Evolutionary conservation across 2,113 vertebrate species (phyloP).

Genomic region (Microtus montanus): DNA sequence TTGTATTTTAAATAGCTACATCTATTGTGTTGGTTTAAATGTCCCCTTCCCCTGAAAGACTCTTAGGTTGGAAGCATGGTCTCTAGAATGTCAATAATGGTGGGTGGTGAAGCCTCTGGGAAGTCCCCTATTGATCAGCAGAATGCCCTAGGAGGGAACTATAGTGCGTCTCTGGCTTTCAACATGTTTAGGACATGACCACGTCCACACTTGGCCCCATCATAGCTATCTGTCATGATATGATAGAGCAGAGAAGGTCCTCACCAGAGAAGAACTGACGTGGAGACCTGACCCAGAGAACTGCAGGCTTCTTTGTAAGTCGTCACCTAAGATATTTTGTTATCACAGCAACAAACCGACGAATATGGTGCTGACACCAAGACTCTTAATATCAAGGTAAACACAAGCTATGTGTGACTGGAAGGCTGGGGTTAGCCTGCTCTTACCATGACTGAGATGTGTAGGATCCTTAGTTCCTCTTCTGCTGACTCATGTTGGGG

Average conservation of each 20-base stretch:
- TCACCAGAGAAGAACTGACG: background rate
- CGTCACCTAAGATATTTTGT: background rate
- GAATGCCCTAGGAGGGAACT: background rate
- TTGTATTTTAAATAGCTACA: background rate
- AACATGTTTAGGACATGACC: background rate
- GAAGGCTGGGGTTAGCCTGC: background rate
- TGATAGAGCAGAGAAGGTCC: background rate
- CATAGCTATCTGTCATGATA: background rate
- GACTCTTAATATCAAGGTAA: background rate
- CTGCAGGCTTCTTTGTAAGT: background rate
- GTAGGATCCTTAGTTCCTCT: slow-evolving; percentile 97
- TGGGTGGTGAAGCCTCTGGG: background rate
- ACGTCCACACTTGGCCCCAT: background rate
- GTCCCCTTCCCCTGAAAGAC: background rate
- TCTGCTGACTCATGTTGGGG: slow-evolving; percentile 93
- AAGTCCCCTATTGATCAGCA: background rate
- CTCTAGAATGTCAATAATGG: background rate
- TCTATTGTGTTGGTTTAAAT: background rate
- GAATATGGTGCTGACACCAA: background rate
- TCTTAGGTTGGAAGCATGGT: background rate
- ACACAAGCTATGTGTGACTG: rapidly evolving
- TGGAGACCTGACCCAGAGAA: background rate
- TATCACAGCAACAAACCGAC: background rate
- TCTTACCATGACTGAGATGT: slow-evolving; percentile 99
- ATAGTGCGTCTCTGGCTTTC: background rate